These are phyloP conservation scores for Pedionomus torquatus DNA, from an alignment of 2,113 vertebrate genomes.

Conservation along the genomic window DNA sequence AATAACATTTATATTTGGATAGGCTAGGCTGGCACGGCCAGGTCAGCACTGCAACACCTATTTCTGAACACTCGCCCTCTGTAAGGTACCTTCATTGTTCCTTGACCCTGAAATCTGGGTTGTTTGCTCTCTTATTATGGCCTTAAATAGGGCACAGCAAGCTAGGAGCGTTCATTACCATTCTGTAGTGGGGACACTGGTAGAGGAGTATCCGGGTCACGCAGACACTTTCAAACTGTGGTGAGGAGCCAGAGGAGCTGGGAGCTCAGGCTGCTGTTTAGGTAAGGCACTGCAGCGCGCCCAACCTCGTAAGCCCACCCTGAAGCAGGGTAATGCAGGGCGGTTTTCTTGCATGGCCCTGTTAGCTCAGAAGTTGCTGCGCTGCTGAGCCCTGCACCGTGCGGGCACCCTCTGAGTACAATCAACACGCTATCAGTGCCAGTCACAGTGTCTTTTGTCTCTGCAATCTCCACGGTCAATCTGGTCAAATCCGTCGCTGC, in stretches of 20 bases:
- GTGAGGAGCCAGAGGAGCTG: not conserved
- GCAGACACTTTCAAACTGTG: not conserved
- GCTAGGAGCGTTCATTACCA: not conserved
- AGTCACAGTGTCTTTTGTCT: not conserved
- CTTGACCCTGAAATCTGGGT: not conserved
- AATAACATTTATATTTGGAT: not conserved
- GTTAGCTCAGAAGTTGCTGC: not conserved
- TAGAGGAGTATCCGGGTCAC: not conserved
- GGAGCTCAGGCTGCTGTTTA: not conserved
- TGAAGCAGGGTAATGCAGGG: not conserved
- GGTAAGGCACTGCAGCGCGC: not conserved
- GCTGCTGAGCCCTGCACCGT: not conserved
- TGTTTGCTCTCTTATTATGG: not conserved
- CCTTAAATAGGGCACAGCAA: not conserved
- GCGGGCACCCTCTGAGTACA: not conserved
- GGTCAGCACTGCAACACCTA: not conserved
- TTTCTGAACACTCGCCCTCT: not conserved
- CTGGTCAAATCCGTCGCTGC: not conserved
- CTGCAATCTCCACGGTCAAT: not conserved
- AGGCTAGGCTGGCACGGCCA: not conserved
- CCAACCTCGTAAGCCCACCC: accelerated
- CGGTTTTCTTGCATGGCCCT: not conserved
- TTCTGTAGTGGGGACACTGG: not conserved
- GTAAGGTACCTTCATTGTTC: not conserved
- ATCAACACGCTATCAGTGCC: not conserved